Base-by-base conservation (phyloP, 2,113 vertebrate genomes). In the Formicarius rufipectus region DNA sequence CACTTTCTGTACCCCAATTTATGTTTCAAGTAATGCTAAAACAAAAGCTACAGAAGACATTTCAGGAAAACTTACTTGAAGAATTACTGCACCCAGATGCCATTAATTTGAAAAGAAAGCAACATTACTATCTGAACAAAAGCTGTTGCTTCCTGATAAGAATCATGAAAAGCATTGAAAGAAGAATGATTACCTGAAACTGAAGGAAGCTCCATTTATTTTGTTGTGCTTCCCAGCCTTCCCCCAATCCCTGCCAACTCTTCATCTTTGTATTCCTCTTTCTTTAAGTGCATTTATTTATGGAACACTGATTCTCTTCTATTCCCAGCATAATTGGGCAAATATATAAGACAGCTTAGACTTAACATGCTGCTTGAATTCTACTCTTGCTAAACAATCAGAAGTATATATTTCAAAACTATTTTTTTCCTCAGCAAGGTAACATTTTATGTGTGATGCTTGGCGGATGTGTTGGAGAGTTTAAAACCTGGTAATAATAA, bases 231-330 rank as follows among this genome's bases (percentile, higher is more conserved):
- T 73, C 10, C 22, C 37, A 66, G 12, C 8, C 14, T 5, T 2
- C 10, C 10, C 21, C 13, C n/a, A 35, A 24, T 15, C n/a, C 14
- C 22, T 24, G 22, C 6, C 4, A 4, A 4, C 7, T 5, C 7
- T 8, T 12, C 37, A 67, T 1, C 28, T 92, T 85, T 84, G 6
- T 77, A 77, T 89, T 95, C n/a, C 30, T 84, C 31, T 84, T 42
- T 75, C n/a, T 91, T 90, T 40, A 89, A 87, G 40, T 66, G 52
- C 21, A 82, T 87, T 94, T 88, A 67, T 93, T 91, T 84, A 68
- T 67, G 72, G 84, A 86, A 95, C 35, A 76, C 12, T 71, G 56
- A 76, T 88, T 93, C 50, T 15, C 33, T 79, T 73, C 45, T 76
- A 20, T 77, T 94, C 23, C 84, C 62, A 80, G 16, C 11, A 44